A percentile compares a stretch with the other conserved stretches of the same genome.
These are phyloP conservation scores for Cinclus mexicanus DNA, from an alignment of 2,113 vertebrate species.

Conservation along the genomic window DNA sequence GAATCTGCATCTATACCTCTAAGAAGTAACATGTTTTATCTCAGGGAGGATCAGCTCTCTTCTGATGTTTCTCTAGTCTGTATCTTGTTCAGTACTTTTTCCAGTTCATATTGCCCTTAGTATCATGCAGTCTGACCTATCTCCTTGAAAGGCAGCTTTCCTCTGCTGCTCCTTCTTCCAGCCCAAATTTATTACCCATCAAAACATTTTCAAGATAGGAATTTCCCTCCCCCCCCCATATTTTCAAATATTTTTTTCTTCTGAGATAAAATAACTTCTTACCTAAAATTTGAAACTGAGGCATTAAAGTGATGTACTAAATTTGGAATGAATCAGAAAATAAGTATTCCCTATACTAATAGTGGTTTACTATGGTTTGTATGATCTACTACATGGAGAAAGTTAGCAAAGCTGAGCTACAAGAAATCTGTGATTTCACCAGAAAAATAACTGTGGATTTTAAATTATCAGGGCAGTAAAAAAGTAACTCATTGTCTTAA, in stretches of 20 bases:
- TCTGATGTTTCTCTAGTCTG: not conserved
- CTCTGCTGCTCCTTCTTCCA: not conserved
- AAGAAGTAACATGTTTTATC: not conserved
- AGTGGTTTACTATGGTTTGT: not conserved
- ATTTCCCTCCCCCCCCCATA: fast-evolving
- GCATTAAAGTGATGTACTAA: not conserved
- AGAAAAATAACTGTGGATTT: not conserved
- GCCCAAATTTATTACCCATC: not conserved
- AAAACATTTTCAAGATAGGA: not conserved
- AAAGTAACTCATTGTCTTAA: not conserved
- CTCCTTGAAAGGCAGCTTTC: not conserved
- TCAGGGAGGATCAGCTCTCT: not conserved
- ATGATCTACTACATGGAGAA: not conserved
- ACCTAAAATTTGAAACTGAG: not conserved
- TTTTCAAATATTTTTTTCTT: not conserved
- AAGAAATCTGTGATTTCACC: not conserved
- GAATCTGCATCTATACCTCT: not conserved
- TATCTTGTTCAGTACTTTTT: not conserved
- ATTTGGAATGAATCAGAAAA: not conserved
- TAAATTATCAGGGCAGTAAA: not conserved
- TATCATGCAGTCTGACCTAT: not conserved
- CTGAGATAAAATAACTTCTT: not conserved
- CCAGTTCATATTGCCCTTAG: not conserved
- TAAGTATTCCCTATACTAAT: not conserved
- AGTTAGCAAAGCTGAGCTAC: not conserved